phyloP scores from a whole-genome alignment of 2,113 vertebrate genomes.

The Rallus limicola region DNA sequence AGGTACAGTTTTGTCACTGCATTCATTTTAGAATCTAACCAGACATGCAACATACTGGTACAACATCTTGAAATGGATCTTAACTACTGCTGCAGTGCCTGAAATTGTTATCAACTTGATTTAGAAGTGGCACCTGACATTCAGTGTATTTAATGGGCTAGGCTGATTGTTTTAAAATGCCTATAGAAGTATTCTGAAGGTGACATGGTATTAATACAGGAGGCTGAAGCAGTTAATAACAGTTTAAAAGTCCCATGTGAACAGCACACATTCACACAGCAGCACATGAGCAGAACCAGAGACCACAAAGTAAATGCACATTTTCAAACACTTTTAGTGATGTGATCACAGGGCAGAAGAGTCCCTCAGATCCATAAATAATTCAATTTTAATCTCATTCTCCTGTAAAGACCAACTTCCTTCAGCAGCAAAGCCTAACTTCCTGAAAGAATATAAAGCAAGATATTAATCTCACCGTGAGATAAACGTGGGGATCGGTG shows the following conservation, averaged over 20 bases:
- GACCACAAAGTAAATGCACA: conserved; percentile 11
- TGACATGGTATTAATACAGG: not conserved
- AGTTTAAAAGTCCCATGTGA: not conserved
- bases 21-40: not conserved
- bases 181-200: not conserved
- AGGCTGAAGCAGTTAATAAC: not conserved
- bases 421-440: not conserved
- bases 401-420: not conserved
- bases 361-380: not conserved
- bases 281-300: not conserved
- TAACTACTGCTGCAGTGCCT: not conserved
- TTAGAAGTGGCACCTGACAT: not conserved
- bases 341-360: not conserved
- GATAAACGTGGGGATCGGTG: not conserved
- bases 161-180: not conserved
- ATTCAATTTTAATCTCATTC: not conserved
- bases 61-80: not conserved
- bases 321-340: not conserved
- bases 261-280: not conserved
- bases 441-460: not conserved
- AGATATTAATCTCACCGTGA: not conserved
- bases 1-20: not conserved
- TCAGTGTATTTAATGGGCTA: not conserved
- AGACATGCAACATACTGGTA: not conserved
- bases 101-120: not conserved